Conservation (phyloP, 2,113 vertebrate species). For the Neolamprologus falcicula region DNA sequence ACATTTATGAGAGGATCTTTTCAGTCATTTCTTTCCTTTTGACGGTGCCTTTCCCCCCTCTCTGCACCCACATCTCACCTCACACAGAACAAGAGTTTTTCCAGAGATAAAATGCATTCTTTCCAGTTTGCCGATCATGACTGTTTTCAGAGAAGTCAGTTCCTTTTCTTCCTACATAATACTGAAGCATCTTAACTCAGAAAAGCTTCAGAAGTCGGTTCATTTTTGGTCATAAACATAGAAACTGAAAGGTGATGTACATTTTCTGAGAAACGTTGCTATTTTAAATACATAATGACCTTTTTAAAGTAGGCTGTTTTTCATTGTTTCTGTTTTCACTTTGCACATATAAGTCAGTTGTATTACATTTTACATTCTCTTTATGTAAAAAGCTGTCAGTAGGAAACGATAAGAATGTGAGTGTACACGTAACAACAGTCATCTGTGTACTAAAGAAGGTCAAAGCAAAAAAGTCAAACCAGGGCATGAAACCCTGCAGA, state of each 20-base stretch:
- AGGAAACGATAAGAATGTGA: not conserved
- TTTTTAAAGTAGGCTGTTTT: rapidly evolving
- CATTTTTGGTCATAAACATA: rapidly evolving
- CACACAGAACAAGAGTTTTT: not conserved
- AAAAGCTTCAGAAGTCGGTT: not conserved
- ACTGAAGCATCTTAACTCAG: rapidly evolving
- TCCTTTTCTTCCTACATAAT: not conserved
- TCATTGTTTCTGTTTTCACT: not conserved
- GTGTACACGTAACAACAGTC: not conserved
- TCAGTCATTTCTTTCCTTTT: not conserved
- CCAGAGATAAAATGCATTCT: not conserved
- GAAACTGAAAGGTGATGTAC: not conserved
- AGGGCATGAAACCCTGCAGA: not conserved
- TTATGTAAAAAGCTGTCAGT: not conserved
- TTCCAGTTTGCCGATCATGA: not conserved
- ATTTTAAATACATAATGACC: not conserved
- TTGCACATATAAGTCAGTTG: not conserved
- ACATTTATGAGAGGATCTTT: not conserved
- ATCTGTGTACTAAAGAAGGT: not conserved
- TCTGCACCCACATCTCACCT: not conserved
- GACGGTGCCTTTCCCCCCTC: rapidly evolving
- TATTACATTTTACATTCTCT: not conserved
- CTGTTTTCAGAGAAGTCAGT: not conserved
- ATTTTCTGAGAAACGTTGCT: not conserved
- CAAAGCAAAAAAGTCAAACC: not conserved